A percentile compares a stretch with the other conserved stretches of the same genome.
Conservation (phyloP, 2,113 vertebrate species). For the Lonchura striata region DNA sequence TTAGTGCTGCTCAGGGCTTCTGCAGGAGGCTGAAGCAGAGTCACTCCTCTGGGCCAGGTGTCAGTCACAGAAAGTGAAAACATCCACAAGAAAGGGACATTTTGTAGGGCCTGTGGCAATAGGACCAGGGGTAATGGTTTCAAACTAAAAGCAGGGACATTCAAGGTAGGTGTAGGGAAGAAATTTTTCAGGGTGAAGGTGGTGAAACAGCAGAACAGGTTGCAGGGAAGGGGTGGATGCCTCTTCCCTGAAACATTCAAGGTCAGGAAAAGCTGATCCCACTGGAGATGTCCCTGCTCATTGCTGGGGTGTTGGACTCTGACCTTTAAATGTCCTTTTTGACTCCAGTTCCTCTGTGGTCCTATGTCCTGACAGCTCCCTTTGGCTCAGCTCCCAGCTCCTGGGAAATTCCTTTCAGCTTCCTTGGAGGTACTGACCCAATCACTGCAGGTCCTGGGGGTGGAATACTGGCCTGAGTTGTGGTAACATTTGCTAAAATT, state of each 20-base stretch:
- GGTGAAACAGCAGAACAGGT: background rate
- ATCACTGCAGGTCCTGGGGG: rapidly evolving
- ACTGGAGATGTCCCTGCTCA: background rate
- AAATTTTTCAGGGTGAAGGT: rapidly evolving
- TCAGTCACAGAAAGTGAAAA: background rate
- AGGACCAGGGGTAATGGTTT: background rate
- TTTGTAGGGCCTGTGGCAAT: background rate
- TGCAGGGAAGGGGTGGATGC: background rate
- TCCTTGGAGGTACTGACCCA: rapidly evolving
- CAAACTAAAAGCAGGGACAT: background rate
- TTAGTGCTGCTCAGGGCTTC: background rate
- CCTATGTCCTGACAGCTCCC: background rate
- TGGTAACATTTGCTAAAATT: background rate
- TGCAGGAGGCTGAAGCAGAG: background rate
- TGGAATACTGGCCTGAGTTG: rapidly evolving
- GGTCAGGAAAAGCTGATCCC: background rate
- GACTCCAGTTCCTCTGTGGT: background rate
- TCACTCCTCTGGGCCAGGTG: background rate
- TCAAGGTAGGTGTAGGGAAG: background rate
- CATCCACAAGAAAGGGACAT: background rate
- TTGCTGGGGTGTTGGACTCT: rapidly evolving
- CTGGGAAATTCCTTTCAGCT: background rate
- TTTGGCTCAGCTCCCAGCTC: background rate
- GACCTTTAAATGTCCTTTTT: background rate
- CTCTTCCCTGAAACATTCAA: too few relatives aligned